Evolutionary conservation across 2,113 vertebrate genomes (phyloP), one percentile per base, ranked within the genome.

Genomic region (Chlorodrepanis virens): DNA sequence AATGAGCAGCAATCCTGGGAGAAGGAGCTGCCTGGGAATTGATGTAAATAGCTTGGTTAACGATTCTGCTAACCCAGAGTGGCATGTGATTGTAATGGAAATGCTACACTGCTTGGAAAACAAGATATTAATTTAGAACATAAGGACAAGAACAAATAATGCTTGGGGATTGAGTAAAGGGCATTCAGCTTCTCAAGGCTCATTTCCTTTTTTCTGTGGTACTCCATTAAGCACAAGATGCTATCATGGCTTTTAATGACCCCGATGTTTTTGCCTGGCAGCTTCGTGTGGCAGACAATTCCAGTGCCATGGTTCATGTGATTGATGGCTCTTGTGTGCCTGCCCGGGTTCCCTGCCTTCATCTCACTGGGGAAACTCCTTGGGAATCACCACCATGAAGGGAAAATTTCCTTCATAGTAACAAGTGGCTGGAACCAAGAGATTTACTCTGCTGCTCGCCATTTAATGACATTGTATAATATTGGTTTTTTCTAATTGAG

Each of bases 161-260:
- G 85, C 91, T 89, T 75, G 57, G 84, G 84, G 90, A 91, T n/a
- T 65, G 89, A 90, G 86, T 40, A 95, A 90, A 97, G 96, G 94
- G 93, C 90, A 92, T 65, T 91, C 83, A 90, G 90, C 74, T 95
- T 75, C 93, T 95, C 96, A 92, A 90, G 96, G 93, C 95, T 97
- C 96, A 95, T 97, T 97, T 97, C 95, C 89, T 83, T 94, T 83
- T 83, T 69, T 53, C 83, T 92, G 76, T 21, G 90, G 86, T 76
- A 90, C 94, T 93, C 95, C 96, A 97, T 97, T 97, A 96, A 89
- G 89, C 90, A 94, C 94, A 94, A 96, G 96, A 96, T 96, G 93
- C 94, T 92, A 54, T 95, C 87, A 17, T 64, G 93, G 54, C 78
- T 97, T 93, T 94, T 97, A 97, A 96, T 47, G 91, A 89, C 95